Evolutionary conservation across 1,140 invertebrate species (phyloP).

Genomic region (Choristoneura fumiferana): DNA sequence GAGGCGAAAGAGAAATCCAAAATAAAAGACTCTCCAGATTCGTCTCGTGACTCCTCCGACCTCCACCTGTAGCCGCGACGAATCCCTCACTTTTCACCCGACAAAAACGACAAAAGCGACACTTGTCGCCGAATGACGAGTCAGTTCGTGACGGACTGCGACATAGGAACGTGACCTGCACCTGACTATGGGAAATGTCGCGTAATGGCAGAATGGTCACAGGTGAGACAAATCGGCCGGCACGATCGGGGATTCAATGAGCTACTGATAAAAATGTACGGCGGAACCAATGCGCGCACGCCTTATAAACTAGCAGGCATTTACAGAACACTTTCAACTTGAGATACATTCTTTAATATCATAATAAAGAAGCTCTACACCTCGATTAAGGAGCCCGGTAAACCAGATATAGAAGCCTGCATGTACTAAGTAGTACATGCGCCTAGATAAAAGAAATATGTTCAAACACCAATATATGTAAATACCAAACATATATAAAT

Average conservation of each 20-base stretch:
- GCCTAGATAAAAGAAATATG: no score
- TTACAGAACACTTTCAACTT: no score
- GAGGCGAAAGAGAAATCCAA: constrained; percentile 45
- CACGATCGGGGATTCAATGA: not conserved
- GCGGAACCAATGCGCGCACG: constrained; percentile 10
- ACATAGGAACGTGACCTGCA: constrained; percentile 46
- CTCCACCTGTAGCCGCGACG: constrained; percentile 54
- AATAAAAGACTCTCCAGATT: constrained; percentile 38
- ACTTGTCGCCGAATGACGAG: constrained; percentile 30
- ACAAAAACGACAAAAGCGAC: constrained; percentile 31
- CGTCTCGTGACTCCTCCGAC: constrained; percentile 33
- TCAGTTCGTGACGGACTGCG: constrained; percentile 27
- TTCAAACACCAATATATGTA: no score
- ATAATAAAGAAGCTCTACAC: no score
- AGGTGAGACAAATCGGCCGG: constrained; percentile 6
- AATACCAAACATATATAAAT: no score
- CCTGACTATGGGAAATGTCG: not conserved
- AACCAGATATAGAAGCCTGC: no score
- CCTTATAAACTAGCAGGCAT: no score
- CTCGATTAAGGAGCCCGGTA: no score
- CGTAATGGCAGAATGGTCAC: not conserved
- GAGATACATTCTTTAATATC: no score
- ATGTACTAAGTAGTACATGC: no score
- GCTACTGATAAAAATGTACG: constrained; percentile 1
- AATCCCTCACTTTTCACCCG: constrained; percentile 38